Conservation (phyloP, 2,888 invertebrate species). For the Lypha dubia region DNA sequence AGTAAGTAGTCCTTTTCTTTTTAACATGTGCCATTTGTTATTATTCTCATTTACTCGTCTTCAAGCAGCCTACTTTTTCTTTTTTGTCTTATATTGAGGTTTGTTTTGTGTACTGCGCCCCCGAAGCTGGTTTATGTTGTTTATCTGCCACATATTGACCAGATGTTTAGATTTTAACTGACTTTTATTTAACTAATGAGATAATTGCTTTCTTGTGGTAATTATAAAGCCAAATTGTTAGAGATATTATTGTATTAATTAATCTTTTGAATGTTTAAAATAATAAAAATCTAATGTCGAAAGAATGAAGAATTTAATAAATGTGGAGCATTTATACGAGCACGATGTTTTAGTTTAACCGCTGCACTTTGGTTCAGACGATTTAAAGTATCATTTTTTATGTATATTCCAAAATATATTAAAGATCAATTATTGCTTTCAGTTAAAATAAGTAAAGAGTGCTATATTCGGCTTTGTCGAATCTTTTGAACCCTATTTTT, state of each 20-base stretch:
- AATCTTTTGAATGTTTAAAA: neutral
- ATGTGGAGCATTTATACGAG: no score
- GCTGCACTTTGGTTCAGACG: no score
- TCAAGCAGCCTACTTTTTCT: slow-evolving; percentile 35
- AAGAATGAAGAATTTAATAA: no score
- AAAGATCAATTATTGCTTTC: no score
- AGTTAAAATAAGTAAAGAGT: no score
- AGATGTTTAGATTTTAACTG: slow-evolving; percentile 67
- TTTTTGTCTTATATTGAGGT: slow-evolving; percentile 18
- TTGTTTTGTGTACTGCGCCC: slow-evolving; percentile 57
- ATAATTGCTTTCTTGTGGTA: slow-evolving; percentile 70
- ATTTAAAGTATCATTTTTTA: no score
- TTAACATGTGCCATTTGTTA: slow-evolving; percentile 65
- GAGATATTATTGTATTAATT: neutral
- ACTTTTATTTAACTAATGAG: slow-evolving; percentile 69
- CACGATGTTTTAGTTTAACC: no score
- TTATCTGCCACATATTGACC: slow-evolving; percentile 56
- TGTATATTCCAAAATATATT: no score
- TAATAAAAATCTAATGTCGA: no score
- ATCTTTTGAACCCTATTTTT: no score
- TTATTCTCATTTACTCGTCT: slow-evolving; percentile 37
- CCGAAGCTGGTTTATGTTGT: slow-evolving; percentile 35
- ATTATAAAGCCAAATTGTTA: neutral
- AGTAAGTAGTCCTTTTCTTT: slow-evolving; percentile 58
- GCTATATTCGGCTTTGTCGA: no score